A percentile compares a stretch with the other conserved stretches of the same genome.
phyloP scores from a whole-genome alignment of 2,888 invertebrate genomes.

The Ophioninae sp. region DNA sequence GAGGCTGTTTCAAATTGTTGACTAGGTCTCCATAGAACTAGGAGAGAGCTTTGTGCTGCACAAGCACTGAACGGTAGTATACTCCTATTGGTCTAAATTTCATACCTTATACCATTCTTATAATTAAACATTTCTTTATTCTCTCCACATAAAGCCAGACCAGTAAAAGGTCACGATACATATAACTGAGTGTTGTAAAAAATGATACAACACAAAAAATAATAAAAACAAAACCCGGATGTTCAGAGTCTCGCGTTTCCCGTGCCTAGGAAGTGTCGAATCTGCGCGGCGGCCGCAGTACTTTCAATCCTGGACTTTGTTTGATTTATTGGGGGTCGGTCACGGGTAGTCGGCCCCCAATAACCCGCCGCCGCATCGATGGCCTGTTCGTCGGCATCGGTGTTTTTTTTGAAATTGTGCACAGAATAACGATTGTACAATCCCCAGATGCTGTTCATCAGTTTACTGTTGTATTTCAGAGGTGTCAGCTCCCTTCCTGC shows the following conservation, averaged over 20 bases:
- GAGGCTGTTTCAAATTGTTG: no score
- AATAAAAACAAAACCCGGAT: background rate
- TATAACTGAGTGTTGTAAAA: background rate
- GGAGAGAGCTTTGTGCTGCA: no score
- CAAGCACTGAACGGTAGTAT: no score
- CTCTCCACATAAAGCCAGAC: background rate
- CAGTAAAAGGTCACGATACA: background rate
- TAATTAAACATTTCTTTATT: background rate
- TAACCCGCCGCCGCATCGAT: slow-evolving; percentile 79
- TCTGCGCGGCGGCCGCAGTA: slow-evolving; percentile 60
- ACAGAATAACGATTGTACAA: slow-evolving; percentile 93
- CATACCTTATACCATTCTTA: no score
- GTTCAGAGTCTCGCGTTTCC: slow-evolving; percentile 46
- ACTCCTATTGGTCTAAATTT: no score
- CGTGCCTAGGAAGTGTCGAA: slow-evolving; percentile 44
- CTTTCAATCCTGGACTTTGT: slow-evolving; percentile 49
- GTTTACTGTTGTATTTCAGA: slow-evolving; percentile 90
- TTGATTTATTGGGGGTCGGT: slow-evolving; percentile 61
- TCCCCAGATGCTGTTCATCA: slow-evolving; percentile 97
- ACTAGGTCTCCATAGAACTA: no score
- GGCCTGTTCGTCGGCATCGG: slow-evolving; percentile 82
- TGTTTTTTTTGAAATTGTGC: slow-evolving; percentile 92
- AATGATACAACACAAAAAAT: background rate
- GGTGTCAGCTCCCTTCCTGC: slow-evolving; percentile 86
- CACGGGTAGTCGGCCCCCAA: slow-evolving; percentile 65